Conservation (phyloP, 2,113 vertebrate genomes). For the Brachyistius frenatus region DNA sequence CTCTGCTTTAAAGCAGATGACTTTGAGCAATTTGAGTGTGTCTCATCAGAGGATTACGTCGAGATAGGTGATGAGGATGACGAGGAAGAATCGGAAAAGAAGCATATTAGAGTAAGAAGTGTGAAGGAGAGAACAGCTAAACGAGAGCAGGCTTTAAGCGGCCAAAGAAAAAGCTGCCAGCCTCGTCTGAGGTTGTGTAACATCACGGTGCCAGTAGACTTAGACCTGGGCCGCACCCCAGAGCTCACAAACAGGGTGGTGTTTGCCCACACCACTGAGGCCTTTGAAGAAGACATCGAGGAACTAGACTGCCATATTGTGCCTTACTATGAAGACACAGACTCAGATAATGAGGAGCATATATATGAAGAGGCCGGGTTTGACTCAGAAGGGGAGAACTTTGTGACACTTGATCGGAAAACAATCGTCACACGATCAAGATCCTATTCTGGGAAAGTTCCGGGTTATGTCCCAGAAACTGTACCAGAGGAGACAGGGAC, state of each 20-base stretch:
- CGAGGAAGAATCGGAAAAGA: constrained; percentile 80
- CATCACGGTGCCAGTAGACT: constrained; percentile 84
- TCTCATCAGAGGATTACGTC: constrained; percentile 86
- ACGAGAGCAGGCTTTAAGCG: constrained; percentile 68
- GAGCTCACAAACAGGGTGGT: constrained; percentile 86
- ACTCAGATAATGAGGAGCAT: constrained; percentile 85
- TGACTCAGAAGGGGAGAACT: constrained; percentile 85
- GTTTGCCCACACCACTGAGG: constrained; percentile 85
- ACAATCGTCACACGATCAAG: constrained; percentile 88
- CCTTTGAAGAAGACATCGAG: constrained; percentile 87
- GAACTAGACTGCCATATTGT: constrained; percentile 87
- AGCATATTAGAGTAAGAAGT: constrained; percentile 75
- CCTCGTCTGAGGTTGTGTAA: constrained; percentile 85
- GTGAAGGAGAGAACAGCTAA: constrained; percentile 78
- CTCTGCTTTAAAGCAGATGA: constrained; percentile 75
- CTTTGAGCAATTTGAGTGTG: constrained; percentile 72
- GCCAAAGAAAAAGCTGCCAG: constrained; percentile 83
- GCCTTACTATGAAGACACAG: constrained; percentile 85
- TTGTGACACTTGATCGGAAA: constrained; percentile 87
- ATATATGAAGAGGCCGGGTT: constrained; percentile 86
- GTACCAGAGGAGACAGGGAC: constrained; percentile 93
- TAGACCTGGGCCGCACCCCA: constrained; percentile 81
- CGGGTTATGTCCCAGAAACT: constrained; percentile 95
- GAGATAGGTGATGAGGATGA: constrained; percentile 86
- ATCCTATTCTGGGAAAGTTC: constrained; percentile 92